Evolutionary conservation across 2,888 invertebrate species (phyloP).

Genomic region (Apeira syringaria): DNA sequence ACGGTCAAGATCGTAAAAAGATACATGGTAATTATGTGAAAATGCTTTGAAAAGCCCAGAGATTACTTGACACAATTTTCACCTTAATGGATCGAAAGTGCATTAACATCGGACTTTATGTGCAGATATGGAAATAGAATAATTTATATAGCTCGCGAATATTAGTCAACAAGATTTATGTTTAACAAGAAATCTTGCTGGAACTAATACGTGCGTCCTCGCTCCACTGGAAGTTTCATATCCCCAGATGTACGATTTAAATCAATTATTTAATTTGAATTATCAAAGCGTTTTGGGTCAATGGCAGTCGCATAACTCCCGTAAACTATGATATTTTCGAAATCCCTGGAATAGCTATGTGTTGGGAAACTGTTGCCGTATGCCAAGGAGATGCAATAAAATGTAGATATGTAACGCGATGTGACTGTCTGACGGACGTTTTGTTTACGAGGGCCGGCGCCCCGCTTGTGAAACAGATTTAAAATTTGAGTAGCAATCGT

Average conservation of each 20-base stretch:
- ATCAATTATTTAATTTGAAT: constrained; percentile 33
- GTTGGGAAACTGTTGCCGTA: constrained; percentile 53
- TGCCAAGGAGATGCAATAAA: constrained; percentile 61
- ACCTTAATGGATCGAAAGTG: constrained; percentile 26
- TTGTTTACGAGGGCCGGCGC: constrained; percentile 57
- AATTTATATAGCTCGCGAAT: constrained; percentile 3
- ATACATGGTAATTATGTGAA: constrained; percentile 18
- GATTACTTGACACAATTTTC: constrained; percentile 22
- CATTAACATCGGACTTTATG: constrained; percentile 18
- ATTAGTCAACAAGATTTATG: constrained; percentile 11
- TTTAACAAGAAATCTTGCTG: constrained; percentile 18
- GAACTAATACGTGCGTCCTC: constrained; percentile 34
- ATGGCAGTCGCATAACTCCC: constrained; percentile 54
- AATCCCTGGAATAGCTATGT: constrained; percentile 49
- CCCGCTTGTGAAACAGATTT: constrained; percentile 52
- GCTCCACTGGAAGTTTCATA: constrained; percentile 35
- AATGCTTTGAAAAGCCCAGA: constrained; percentile 17
- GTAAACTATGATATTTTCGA: constrained; percentile 50
- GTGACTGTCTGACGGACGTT: constrained; percentile 51
- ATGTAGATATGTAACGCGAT: constrained; percentile 41
- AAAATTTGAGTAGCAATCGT: constrained; percentile 46
- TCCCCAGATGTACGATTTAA: constrained; percentile 30
- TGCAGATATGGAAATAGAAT: constrained; percentile 10
- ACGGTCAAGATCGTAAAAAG: constrained; percentile 22
- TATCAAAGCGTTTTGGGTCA: constrained; percentile 59